Evolutionary conservation across 2,797 vertebrate genomes (phyloP).

Genomic region (Enteromius argenteus): DNA sequence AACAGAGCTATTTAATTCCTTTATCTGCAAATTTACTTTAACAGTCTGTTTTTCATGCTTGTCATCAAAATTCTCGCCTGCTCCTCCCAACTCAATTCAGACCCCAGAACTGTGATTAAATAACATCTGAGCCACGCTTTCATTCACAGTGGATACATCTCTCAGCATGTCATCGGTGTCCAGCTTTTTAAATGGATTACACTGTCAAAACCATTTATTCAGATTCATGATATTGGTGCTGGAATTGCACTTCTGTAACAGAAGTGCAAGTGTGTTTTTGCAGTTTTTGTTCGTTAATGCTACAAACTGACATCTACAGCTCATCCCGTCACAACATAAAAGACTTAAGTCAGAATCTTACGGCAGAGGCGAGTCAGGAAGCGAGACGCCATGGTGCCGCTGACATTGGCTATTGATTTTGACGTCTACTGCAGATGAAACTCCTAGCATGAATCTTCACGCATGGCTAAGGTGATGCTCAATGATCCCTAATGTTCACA

Average conservation of each 20-base stretch:
- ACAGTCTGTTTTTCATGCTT: constrained; percentile 41
- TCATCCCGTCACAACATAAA: constrained; percentile 39
- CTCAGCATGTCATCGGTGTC: constrained; percentile 41
- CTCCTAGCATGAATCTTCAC: constrained; percentile 60
- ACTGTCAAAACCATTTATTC: constrained; percentile 57
- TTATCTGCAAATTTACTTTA: constrained; percentile 45
- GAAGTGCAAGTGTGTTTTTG: constrained; percentile 39
- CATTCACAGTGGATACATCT: constrained; percentile 46
- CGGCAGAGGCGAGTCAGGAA: constrained; percentile 38
- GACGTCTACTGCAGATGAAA: constrained; percentile 63
- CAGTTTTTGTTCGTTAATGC: constrained; percentile 52
- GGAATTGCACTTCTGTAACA: constrained; percentile 54
- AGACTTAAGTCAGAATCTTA: constrained; percentile 10
- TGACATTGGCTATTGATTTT: constrained; percentile 67
- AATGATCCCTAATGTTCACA: constrained; percentile 67
- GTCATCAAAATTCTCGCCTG: constrained; percentile 36
- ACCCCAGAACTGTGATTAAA: constrained; percentile 51
- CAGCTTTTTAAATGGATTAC: constrained; percentile 62
- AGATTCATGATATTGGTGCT: constrained; percentile 54
- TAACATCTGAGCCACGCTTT: constrained; percentile 50
- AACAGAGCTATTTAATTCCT: constrained; percentile 47
- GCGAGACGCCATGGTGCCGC: constrained; percentile 42
- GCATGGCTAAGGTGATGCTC: constrained; percentile 57
- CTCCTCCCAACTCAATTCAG: constrained; percentile 37
- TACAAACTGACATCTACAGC: constrained; percentile 46